Percentiles rank a stretch among this genome's conserved stretches.
These are phyloP conservation scores for Thereva nobilitata DNA, from an alignment of 2,888 invertebrate species.

Conservation along the genomic window DNA sequence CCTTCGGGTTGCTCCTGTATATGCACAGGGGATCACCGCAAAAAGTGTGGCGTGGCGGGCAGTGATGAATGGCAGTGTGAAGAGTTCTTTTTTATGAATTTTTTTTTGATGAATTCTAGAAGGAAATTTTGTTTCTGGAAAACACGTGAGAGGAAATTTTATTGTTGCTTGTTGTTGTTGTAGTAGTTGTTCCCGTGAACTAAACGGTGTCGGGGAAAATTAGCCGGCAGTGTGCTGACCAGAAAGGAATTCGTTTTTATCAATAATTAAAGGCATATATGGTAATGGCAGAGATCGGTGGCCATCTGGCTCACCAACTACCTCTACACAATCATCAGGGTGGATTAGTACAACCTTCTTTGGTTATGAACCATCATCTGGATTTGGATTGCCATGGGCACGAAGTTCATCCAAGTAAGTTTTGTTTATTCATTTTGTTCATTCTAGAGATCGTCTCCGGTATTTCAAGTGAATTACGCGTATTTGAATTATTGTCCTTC, in stretches of 20 bases:
- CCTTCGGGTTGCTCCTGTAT: too few relatives aligned
- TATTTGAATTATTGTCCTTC: too few relatives aligned
- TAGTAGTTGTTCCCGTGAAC: not conserved
- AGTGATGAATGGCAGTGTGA: too few relatives aligned
- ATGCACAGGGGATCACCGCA: too few relatives aligned
- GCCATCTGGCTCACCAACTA: conserved; percentile 68
- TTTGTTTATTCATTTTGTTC: not conserved
- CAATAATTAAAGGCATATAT: conserved; percentile 56
- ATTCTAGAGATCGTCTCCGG: too few relatives aligned
- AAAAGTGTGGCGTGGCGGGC: too few relatives aligned
- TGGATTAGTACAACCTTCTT: conserved; percentile 65
- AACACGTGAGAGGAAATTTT: not conserved
- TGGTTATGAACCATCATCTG: conserved; percentile 65
- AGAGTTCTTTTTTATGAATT: too few relatives aligned
- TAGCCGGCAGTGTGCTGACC: not conserved
- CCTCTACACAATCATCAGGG: conserved; percentile 63
- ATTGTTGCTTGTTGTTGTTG: conserved; percentile 1
- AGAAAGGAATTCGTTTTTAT: conserved; percentile 13
- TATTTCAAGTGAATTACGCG: too few relatives aligned
- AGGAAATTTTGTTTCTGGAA: too few relatives aligned
- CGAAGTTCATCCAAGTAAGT: conserved; percentile 56
- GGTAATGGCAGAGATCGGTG: conserved; percentile 70
- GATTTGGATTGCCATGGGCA: conserved; percentile 59
- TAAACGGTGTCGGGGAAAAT: too few relatives aligned
- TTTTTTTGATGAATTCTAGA: too few relatives aligned